A percentile compares a stretch with the other conserved stretches of the same genome.
phyloP scores from a whole-genome alignment of 2,797 vertebrate genomes.

The Microctenopoma steveboyesi region DNA sequence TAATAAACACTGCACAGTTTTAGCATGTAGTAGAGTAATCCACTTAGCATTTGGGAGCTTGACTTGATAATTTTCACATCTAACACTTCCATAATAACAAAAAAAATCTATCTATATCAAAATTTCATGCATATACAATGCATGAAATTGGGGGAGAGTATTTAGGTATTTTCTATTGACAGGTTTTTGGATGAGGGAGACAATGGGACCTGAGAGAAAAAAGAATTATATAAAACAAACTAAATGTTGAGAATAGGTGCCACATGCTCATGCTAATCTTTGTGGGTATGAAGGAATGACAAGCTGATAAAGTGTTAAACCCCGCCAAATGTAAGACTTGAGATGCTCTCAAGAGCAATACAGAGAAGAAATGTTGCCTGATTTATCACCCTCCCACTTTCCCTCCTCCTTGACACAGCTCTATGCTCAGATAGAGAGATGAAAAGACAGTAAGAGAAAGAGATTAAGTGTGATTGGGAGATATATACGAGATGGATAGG shows the following conservation, averaged over 20 bases:
- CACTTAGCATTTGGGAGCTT: constrained; percentile 37
- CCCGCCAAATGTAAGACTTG: constrained; percentile 21
- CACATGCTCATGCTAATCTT: constrained; percentile 1
- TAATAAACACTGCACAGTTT: constrained; percentile 47
- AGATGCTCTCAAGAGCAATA: constrained; percentile 51
- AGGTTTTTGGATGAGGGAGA: neutral
- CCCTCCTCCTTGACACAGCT: constrained; percentile 64
- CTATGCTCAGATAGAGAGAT: constrained; percentile 57
- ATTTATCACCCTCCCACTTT: constrained; percentile 62
- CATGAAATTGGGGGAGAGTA: constrained; percentile 37
- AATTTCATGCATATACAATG: constrained; percentile 21
- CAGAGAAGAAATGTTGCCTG: constrained; percentile 48
- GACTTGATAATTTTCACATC: constrained; percentile 46
- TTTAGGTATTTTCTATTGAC: constrained; percentile 15
- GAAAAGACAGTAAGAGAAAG: constrained; percentile 74
- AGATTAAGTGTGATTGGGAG: constrained; percentile 68
- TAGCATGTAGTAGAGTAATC: constrained; percentile 41
- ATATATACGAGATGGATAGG: constrained; percentile 62
- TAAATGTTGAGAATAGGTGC: neutral
- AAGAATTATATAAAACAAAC: neutral
- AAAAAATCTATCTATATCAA: constrained; percentile 12
- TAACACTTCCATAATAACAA: constrained; percentile 39
- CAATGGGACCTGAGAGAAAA: constrained; percentile 3
- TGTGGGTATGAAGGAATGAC: constrained; percentile 8
- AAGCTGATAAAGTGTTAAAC: constrained; percentile 30